Evolutionary conservation across 92 coral and sea anemone genomes (phyloP).

Genomic region (Montipora capitata): DNA sequence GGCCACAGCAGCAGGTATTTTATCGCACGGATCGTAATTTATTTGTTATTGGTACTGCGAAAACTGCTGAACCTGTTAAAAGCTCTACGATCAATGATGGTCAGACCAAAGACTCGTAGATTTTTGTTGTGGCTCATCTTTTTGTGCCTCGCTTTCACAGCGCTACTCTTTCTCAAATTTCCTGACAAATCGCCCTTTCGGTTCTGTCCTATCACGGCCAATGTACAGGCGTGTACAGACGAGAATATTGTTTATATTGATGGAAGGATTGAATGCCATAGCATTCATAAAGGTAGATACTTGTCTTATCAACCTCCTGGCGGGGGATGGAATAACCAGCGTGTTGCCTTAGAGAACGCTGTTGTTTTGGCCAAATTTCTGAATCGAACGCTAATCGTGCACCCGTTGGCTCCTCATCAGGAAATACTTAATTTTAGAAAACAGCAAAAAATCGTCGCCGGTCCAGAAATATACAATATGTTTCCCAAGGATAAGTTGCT

Average conservation of each 20-base stretch:
- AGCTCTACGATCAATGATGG: not conserved
- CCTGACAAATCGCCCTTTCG: not conserved
- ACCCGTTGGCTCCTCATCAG: constrained; percentile 94
- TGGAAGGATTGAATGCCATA: constrained; percentile 73
- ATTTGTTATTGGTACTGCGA: not conserved
- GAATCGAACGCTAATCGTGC: constrained; percentile 87
- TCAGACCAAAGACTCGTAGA: not conserved
- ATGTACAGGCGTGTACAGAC: not conserved
- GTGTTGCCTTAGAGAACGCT: constrained; percentile 97
- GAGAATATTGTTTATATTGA: constrained; percentile 49
- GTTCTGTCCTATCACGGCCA: not conserved
- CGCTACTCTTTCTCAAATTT: not conserved
- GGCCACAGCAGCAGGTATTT: constrained; percentile 39
- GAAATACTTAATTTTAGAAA: constrained; percentile 26
- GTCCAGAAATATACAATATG: constrained; percentile 84
- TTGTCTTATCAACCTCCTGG: constrained; percentile 98
- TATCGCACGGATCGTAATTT: constrained; percentile 26
- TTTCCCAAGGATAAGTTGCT: constrained; percentile 28
- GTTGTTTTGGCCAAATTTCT: constrained; percentile 87
- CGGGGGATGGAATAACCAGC: constrained; percentile 99
- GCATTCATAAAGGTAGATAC: constrained; percentile 58
- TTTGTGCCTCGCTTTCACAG: not conserved
- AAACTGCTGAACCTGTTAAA: constrained; percentile 10
- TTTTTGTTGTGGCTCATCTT: not conserved
- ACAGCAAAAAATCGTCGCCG: constrained; percentile 20